phyloP scores from a whole-genome alignment of 2,113 vertebrate species.

The Amazona guildingii region DNA sequence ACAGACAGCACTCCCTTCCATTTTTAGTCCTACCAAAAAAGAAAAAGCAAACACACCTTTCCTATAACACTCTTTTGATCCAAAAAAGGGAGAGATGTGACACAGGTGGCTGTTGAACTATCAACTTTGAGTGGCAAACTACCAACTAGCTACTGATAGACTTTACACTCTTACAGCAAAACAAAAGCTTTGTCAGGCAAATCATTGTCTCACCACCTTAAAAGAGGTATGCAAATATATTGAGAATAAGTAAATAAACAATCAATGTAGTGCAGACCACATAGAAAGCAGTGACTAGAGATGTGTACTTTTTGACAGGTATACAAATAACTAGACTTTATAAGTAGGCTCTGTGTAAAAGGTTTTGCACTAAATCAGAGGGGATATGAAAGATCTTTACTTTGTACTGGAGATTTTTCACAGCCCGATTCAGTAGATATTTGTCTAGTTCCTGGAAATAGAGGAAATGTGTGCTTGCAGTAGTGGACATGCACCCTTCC shows the following conservation, averaged over 20 bases:
- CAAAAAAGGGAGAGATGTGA: slow-evolving; percentile 51
- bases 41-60: slow-evolving; percentile 60
- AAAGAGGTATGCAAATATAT: not conserved
- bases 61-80: slow-evolving; percentile 12
- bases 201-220: not conserved
- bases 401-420: not conserved
- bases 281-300: not conserved
- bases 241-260: not conserved
- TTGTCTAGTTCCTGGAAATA: not conserved
- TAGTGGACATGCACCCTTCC: not conserved
- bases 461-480: not conserved
- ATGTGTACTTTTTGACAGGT: not conserved
- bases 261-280: not conserved
- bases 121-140: slow-evolving; percentile 55
- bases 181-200: not conserved
- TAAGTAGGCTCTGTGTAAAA: not conserved
- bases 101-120: slow-evolving; percentile 75
- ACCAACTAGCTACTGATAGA: slow-evolving; percentile 46
- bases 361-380: not conserved
- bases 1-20: slow-evolving; percentile 28
- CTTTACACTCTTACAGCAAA: slow-evolving; percentile 33
- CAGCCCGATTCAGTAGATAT: not conserved
- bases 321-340: not conserved
- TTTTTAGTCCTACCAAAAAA: slow-evolving; percentile 69
- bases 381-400: not conserved